Base-by-base conservation (phyloP, 2,113 vertebrate species). In the Raja brachyura region DNA sequence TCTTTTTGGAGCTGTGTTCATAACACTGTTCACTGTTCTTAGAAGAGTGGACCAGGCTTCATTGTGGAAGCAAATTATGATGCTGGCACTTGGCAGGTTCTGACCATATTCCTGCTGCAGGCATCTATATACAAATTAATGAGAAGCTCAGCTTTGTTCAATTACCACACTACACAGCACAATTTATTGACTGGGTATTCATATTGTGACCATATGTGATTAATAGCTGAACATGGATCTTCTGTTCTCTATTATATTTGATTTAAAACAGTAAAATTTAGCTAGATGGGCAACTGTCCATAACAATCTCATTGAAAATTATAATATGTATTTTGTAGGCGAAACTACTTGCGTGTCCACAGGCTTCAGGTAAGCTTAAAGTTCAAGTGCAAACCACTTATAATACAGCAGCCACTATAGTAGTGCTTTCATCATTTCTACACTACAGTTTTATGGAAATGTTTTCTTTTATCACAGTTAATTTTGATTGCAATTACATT, bases 1-100 rank as follows among this genome's bases (percentile, higher is more conserved):
- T 75, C 94, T 94, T 93, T 93, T 96, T 3, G 97, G 97, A 0
- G 95, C 95, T 0, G 97, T 98, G 93, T 96, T 95, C 63, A 98
- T 96, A 93, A 98, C 95, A 93, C 97, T 98, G 94, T 98, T 97
- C 79, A 98, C 96, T 0, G 98, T 98, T 94, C 97, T 96, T 94
- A 98, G 95, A 70, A 99, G 96, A 66, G 96, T 97, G 93, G 97
- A 96, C 98, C 97, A 97, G 93, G 96, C 96, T 95, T 98, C 97
- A 0, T 98, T 95, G 0, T 97, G 97, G 95, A 98, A 98, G 94
- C 97, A 97, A 94, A 98, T 97, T 93, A 98, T 95, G 88, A 98
- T 59, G 86, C 97, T 98, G 93, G 97, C 97, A 0, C 95, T 96
- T 31, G 97, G 98, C 93, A 98, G 95, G 18, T 94, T 95, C 93